Conservation (phyloP, 37 sponge, comb jelly and placozoan genomes). For the Diacarnus erythraeanus region DNA sequence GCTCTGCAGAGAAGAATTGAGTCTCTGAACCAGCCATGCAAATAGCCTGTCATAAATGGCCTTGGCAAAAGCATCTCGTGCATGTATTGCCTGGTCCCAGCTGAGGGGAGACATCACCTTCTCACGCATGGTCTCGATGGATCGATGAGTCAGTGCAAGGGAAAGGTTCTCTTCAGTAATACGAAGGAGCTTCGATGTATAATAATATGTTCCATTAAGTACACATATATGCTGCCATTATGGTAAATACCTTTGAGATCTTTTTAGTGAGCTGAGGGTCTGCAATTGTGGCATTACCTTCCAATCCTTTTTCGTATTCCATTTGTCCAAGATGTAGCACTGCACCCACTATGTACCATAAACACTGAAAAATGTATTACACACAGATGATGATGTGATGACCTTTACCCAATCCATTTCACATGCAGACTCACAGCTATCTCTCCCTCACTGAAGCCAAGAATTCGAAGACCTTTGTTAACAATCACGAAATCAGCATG, state of each 20-base stretch:
- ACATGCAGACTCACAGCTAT: slow-evolving; percentile 20
- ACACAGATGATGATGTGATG: neutral
- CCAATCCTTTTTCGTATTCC: slow-evolving; percentile 11
- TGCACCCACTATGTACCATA: slow-evolving; percentile 69
- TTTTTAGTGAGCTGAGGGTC: neutral
- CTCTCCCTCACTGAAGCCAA: slow-evolving; percentile 59
- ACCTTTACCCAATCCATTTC: neutral
- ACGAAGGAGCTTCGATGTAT: slow-evolving; percentile 34
- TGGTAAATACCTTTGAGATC: slow-evolving; percentile 36
- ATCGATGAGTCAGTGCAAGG: slow-evolving; percentile 68
- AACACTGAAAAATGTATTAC: slow-evolving; percentile 13
- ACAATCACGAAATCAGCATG: slow-evolving; percentile 42
- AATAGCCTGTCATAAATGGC: slow-evolving; percentile 82
- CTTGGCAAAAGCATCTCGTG: slow-evolving; percentile 80
- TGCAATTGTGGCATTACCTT: slow-evolving; percentile 26
- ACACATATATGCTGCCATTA: neutral
- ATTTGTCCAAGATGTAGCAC: slow-evolving; percentile 65
- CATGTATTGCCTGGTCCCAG: slow-evolving; percentile 75
- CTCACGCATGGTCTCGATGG: slow-evolving; percentile 66
- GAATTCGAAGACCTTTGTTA: slow-evolving; percentile 47
- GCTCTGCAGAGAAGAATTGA: slow-evolving; percentile 73
- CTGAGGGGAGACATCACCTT: slow-evolving; percentile 63
- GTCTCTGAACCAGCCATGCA: slow-evolving; percentile 60
- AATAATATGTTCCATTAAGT: neutral
- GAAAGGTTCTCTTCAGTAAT: slow-evolving; percentile 41